phyloP scores from a whole-genome alignment of 2,797 vertebrate genomes.

The Margarornis squamiger region DNA sequence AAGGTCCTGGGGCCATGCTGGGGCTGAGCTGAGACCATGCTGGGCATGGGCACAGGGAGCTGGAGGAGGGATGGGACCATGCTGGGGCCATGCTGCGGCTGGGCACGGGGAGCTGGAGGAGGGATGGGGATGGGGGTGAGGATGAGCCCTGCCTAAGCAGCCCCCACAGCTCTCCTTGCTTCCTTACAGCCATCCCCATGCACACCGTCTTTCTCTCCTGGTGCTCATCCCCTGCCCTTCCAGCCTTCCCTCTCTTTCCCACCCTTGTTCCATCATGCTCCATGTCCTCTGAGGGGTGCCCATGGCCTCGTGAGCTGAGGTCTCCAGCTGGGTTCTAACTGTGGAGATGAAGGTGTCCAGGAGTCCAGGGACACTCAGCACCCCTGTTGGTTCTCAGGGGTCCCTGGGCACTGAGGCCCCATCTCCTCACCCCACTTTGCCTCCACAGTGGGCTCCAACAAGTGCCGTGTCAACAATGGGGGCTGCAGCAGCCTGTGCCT shows the following conservation, averaged over 20 bases:
- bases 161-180: neutral
- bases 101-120: neutral
- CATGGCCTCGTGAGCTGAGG: rapidly evolving
- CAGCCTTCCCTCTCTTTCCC: neutral
- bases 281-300: neutral
- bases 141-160: neutral
- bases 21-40: neutral
- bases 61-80: neutral
- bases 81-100: no score
- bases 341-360: neutral
- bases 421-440: neutral
- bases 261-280: neutral
- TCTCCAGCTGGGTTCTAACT: neutral
- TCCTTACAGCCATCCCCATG: rapidly evolving
- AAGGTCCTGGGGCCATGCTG: slow-evolving; percentile 76
- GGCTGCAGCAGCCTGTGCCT: slow-evolving; percentile 97
- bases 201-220: no score
- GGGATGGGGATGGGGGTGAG: neutral
- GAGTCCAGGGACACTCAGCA: rapidly evolving
- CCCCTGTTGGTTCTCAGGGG: rapidly evolving
- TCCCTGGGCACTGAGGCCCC: neutral
- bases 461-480: slow-evolving; percentile 90
- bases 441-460: slow-evolving; percentile 84
- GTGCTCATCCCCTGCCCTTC: neutral
- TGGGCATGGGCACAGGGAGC: neutral